Conservation (phyloP, 2,113 vertebrate species). For the Platysteira castanea region DNA sequence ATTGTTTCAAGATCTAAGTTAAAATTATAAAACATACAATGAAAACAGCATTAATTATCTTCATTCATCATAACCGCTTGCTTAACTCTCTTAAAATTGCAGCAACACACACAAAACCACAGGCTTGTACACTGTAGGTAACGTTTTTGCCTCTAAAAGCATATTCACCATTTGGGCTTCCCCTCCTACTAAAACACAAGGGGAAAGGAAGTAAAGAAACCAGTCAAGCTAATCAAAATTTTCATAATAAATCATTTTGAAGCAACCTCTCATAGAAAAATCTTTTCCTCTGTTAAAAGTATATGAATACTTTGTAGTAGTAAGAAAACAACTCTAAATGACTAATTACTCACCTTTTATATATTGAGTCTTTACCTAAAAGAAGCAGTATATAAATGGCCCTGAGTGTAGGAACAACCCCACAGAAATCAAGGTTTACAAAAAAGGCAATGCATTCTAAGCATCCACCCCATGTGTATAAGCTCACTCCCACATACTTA, state of each 20-base stretch:
- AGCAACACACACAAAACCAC: neutral
- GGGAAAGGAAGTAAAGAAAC: neutral
- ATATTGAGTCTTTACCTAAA: neutral
- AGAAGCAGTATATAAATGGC: neutral
- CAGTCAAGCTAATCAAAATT: neutral
- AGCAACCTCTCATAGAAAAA: neutral
- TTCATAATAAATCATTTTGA: neutral
- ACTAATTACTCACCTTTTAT: neutral
- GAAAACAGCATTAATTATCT: neutral
- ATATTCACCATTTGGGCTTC: neutral
- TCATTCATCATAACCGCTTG: neutral
- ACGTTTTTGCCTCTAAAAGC: rapidly evolving
- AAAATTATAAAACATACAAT: neutral
- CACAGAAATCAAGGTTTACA: neutral
- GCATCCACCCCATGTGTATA: neutral
- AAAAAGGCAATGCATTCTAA: neutral
- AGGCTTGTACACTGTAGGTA: neutral
- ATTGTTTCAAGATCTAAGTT: neutral
- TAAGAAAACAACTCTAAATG: neutral
- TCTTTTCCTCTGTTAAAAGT: neutral
- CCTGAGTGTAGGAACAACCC: neutral
- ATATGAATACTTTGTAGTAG: neutral
- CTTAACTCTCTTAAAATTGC: neutral
- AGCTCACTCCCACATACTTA: neutral
- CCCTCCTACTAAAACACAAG: neutral